Percentiles rank a stretch among this genome's conserved stretches.
Evolutionary conservation across 2,888 invertebrate species (phyloP).

Genomic region (Griposia aprilina): DNA sequence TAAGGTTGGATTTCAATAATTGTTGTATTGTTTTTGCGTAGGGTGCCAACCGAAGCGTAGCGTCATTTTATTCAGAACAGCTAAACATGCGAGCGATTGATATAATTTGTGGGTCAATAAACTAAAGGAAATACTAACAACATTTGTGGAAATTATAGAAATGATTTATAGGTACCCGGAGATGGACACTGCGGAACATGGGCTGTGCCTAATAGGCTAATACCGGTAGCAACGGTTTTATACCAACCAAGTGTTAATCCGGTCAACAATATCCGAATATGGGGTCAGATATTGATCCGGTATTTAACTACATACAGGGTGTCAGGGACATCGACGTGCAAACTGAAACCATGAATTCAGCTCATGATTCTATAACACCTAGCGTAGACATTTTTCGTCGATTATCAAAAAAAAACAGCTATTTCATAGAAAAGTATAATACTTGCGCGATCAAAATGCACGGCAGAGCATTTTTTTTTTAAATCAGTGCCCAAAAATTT

Average conservation of each 20-base stretch:
- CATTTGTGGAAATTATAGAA: constrained; percentile 47
- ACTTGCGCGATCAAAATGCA: too few species aligned
- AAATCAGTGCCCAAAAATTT: too few species aligned
- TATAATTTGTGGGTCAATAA: constrained; percentile 75
- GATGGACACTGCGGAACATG: constrained; percentile 8
- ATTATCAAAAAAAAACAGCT: too few species aligned
- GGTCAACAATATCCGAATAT: background rate
- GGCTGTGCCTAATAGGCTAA: background rate
- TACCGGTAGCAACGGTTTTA: background rate
- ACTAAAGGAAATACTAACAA: constrained; percentile 65
- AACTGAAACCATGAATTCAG: too few species aligned
- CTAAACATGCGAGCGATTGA: constrained; percentile 78
- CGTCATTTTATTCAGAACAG: constrained; percentile 79
- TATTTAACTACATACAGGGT: background rate
- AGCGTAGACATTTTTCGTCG: too few species aligned
- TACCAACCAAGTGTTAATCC: background rate
- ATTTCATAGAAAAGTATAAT: too few species aligned
- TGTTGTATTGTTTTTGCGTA: constrained; percentile 64
- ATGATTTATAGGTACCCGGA: constrained; percentile 8
- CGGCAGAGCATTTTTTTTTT: too few species aligned
- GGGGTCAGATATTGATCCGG: background rate
- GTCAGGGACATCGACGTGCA: too few species aligned
- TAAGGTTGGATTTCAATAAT: constrained; percentile 44
- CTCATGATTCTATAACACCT: too few species aligned
- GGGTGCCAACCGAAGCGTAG: constrained; percentile 81